These are phyloP conservation scores for Chloroceryle amazona DNA, from an alignment of 2,797 vertebrate species.

Conservation along the genomic window DNA sequence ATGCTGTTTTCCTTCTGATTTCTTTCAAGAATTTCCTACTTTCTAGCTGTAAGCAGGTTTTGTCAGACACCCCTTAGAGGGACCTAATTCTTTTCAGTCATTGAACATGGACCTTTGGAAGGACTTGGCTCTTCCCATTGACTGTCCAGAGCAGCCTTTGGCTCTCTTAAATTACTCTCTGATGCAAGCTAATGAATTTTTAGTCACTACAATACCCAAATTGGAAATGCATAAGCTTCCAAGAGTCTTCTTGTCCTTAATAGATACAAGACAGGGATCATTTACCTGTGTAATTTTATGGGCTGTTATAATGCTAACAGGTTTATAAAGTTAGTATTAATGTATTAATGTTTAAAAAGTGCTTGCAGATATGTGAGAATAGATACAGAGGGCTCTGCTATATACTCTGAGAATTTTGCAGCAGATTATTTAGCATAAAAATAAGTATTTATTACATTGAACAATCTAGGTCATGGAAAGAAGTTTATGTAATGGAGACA, in stretches of 20 bases:
- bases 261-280: rapidly evolving
- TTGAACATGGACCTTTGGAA: not conserved
- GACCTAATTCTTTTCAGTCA: not conserved
- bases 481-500: not conserved
- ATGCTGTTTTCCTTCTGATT: not conserved
- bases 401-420: not conserved
- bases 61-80: not conserved
- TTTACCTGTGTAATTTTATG: not conserved
- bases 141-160: not conserved
- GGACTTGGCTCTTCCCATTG: not conserved
- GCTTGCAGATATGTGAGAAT: not conserved
- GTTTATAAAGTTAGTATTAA: not conserved
- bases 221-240: not conserved
- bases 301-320: not conserved
- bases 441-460: not conserved
- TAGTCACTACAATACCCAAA: not conserved
- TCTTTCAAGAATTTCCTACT: not conserved
- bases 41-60: not conserved
- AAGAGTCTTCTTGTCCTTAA: not conserved
- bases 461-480: not conserved
- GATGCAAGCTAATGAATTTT: not conserved
- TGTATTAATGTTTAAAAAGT: not conserved
- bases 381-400: not conserved
- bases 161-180: not conserved
- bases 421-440: not conserved